Evolutionary conservation across 2,797 vertebrate species (phyloP), one percentile per base, ranked within the genome.

Genomic region (Malacoraja senta): DNA sequence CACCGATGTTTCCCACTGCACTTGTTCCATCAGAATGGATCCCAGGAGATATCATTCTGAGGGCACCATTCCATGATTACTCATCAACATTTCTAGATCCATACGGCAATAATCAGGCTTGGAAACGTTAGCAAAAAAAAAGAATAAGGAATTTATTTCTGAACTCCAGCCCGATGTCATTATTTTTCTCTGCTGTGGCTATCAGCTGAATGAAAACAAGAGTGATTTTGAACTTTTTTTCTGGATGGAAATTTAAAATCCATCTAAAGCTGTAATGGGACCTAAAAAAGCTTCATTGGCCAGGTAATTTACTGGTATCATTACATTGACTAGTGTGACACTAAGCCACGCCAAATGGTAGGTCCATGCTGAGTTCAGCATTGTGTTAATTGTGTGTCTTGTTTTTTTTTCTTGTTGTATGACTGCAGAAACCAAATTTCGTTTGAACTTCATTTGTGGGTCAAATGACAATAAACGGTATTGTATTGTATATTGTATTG

Each of bases 181-280:
- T 88, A 86, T 84, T 88, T 32, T 32, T 86, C 61, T 68, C 84
- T 68, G 32, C 84, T 32, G 61, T 21, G 19, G 84, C 63, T 88
- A 68, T 88, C 61, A 88, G 84, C 7, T 88, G n/a, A 68, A 32
- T 88, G 84, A 68, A 88, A 88, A 88, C 84, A 88, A 68, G 84
- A 35, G 29, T 26, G 63, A 21, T 35, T 21, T 21, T 24, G 24
- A 13, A 35, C 24, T 83, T 65, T 32, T 68, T 68, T 35, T 78
- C 32, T 58, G 63, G 17, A 68, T 68, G 21, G 4, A 35, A 88
- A 65, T 9, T 88, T 88, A 35, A 21, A 21, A 88, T 88, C 68
- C 65, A 65, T 32, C 84, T 65, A 17, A 88, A 9, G n/a, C 63
- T 68, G 68, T 68, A 68, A 68, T 88, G 63, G 35, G 68, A 68